Conservation (phyloP, 2,888 invertebrate species). For the Cyclophora albipunctata region DNA sequence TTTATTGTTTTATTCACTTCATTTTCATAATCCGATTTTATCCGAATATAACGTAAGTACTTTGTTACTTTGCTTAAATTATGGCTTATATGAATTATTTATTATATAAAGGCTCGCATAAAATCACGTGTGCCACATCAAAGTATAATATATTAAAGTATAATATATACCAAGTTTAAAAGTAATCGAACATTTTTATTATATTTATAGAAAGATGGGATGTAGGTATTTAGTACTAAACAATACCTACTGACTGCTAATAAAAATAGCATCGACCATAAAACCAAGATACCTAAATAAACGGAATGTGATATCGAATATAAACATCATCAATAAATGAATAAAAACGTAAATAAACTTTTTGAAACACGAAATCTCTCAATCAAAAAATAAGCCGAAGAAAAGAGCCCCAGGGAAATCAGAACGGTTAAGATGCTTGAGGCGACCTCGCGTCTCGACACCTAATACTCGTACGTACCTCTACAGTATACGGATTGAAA, state of each 20-base stretch:
- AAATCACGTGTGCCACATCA: too few species aligned
- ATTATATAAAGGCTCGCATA: too few species aligned
- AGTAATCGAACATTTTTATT: too few species aligned
- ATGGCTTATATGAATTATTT: too few species aligned
- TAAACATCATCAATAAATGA: constrained; percentile 6
- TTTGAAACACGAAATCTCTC: constrained; percentile 16
- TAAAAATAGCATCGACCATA: too few species aligned
- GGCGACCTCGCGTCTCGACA: constrained; percentile 14
- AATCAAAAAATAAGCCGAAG: constrained; percentile 26
- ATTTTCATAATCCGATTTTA: constrained; percentile 34
- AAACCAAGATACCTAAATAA: not conserved
- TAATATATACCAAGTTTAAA: too few species aligned
- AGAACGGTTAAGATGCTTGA: constrained; percentile 28
- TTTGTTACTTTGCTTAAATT: too few species aligned
- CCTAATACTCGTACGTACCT: constrained; percentile 10
- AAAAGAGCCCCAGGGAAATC: constrained; percentile 34
- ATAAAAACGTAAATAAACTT: constrained; percentile 14
- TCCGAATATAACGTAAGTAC: constrained; percentile 17
- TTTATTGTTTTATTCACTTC: constrained; percentile 13
- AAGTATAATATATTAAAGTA: too few species aligned
- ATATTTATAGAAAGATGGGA: too few species aligned
- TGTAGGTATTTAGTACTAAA: too few species aligned
- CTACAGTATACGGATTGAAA: constrained; percentile 8
- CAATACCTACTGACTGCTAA: too few species aligned
- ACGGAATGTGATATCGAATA: not conserved